Base-by-base conservation (phyloP, 2,888 invertebrate genomes). In the Pardosa pseudoannulata region DNA sequence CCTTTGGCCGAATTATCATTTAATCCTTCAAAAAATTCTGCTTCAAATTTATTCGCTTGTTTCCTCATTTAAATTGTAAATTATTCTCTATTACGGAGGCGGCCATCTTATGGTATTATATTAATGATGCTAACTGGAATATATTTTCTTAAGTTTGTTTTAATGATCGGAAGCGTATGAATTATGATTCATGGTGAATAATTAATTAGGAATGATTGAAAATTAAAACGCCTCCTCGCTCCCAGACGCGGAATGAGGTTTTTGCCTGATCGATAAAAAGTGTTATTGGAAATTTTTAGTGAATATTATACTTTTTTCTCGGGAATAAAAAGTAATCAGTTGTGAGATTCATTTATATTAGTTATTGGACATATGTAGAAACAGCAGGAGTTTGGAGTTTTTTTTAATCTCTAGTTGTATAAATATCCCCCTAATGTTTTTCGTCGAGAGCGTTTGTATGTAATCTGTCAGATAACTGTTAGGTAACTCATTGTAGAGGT, bases 131-230 rank as follows among this genome's bases (percentile, higher is more conserved):
- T 16, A 46, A 6, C 46, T 16, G 46, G 46, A 46, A 46, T 46
- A 46, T 16, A 46, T 46, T 46, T 46, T 46, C 46, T 46, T 46
- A 46, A 46, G 46, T 46, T 46, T 46, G 16, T 46, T 46, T 46
- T 46, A 46, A 46, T 46, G 46, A 46, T 46, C 46, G n/a, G n/a
- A 16, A 9, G 46, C 46, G 13, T 46, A 46, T 46, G 46, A 46
- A 46, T 46, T 46, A 46, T 46, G 46, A 46, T 46, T 46, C 46
- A 46, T 46, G 46, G 46, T 46, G 46, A 16, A 46, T 46, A 46
- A 46, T 46, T 46, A 46, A 46, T 46, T 46, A 46, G 46, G 46
- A 46, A 46, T 16, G 46, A 46, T 46, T 46, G 46, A 46, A 46
- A 46, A 46, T 46, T 46, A 46, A 46, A 46, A 46, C 46, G 46